These are phyloP conservation scores for Cepphus grylle DNA, from an alignment of 2,113 vertebrate genomes.

Conservation along the genomic window DNA sequence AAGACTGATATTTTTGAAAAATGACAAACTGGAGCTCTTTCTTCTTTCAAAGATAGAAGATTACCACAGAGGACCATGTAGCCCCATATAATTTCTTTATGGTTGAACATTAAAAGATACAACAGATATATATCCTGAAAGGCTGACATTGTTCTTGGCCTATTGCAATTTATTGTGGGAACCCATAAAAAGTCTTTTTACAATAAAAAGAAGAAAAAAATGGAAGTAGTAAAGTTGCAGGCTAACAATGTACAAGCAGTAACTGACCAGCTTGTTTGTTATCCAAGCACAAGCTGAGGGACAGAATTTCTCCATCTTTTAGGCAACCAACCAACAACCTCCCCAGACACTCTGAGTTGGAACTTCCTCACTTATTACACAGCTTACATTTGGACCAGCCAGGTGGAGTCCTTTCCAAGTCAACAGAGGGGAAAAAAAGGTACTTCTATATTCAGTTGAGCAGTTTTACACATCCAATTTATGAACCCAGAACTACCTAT, in stretches of 20 bases:
- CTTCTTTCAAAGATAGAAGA: not conserved
- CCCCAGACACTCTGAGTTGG: not conserved
- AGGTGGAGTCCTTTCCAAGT: not conserved
- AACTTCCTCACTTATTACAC: not conserved
- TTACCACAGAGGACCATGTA: not conserved
- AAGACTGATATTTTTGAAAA: not conserved
- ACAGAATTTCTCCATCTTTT: not conserved
- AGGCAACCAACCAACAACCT: not conserved
- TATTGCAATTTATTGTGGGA: not conserved
- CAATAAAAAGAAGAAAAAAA: not conserved
- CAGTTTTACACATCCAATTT: not conserved
- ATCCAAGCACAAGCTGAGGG: not conserved
- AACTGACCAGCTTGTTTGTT: not conserved
- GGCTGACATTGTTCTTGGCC: not conserved
- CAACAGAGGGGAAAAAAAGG: not conserved
- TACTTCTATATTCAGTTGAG: not conserved
- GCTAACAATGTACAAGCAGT: not conserved
- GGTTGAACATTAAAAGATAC: not conserved
- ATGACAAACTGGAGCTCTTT: not conserved
- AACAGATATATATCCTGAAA: not conserved
- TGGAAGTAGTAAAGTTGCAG: not conserved
- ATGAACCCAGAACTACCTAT: not conserved
- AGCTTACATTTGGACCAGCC: not conserved
- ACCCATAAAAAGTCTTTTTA: not conserved
- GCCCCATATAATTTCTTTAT: not conserved